Evolutionary conservation across 2,113 vertebrate species (phyloP).

Genomic region (Ramphastos sulfuratus): DNA sequence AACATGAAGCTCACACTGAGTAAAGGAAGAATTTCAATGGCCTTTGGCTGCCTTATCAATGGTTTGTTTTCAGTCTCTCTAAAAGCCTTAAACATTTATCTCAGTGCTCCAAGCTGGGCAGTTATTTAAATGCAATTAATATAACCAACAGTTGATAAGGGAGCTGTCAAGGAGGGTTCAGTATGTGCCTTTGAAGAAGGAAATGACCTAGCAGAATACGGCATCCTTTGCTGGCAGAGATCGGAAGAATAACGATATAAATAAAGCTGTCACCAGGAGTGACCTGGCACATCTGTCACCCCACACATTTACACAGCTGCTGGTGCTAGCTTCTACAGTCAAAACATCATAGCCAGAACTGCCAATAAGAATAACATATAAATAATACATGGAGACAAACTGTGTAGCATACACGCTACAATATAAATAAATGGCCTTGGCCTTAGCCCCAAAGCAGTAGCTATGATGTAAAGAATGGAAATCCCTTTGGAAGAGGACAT

Average conservation of each 20-base stretch:
- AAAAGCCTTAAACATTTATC: slow-evolving; percentile 44
- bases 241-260: not conserved
- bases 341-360: not conserved
- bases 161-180: slow-evolving; percentile 21
- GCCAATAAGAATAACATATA: not conserved
- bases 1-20: slow-evolving; percentile 5
- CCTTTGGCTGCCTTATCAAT: slow-evolving; percentile 36
- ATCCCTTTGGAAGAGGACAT: not conserved
- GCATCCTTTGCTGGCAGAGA: not conserved
- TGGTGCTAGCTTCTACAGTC: not conserved
- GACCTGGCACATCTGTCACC: slow-evolving; percentile 5
- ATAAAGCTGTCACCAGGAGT: slow-evolving; percentile 5
- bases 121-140: slow-evolving; percentile 11
- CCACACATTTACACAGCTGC: not conserved
- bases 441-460: not conserved
- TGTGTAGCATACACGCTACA: not conserved
- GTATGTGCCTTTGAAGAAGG: slow-evolving; percentile 27
- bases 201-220: slow-evolving; percentile 41
- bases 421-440: not conserved
- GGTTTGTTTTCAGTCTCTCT: not conserved
- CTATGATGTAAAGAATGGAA: not conserved
- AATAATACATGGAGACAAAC: not conserved
- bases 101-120: not conserved
- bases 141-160: slow-evolving; percentile 15
- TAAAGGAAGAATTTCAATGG: slow-evolving; percentile 21